Evolutionary conservation across 2,797 vertebrate genomes (phyloP), one percentile per base, ranked within the genome.

Genomic region (Lacerta agilis): DNA sequence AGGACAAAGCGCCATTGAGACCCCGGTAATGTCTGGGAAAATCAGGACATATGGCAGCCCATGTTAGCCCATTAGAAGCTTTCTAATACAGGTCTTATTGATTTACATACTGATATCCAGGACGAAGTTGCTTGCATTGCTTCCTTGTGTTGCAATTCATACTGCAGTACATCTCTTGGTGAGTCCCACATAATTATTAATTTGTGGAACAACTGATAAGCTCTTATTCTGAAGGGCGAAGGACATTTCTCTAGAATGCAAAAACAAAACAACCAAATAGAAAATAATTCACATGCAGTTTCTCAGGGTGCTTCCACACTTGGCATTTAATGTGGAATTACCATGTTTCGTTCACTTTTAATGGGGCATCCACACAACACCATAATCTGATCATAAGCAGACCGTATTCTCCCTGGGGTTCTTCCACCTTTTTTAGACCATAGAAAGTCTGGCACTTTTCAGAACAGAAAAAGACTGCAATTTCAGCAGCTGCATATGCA

Each of bases 91-190:
- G 4, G 6, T 33, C 20, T 73, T 29, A 73, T 84, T 73, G 67
- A 90, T 82, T 45, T 85, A 93, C 95, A 94, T 85, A 96, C 96
- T 73, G 67, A 18, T 0, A 33, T 92, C 95, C 96, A 96, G 0
- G 0, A 38, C 81, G 80, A 10, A 6, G 91, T 10, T 73, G 84
- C 36, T 86, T 66, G 15, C 36, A 55, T 20, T 58, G 36, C 89
- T 33, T 95, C 95, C 91, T 87, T 94, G 85, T 95, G 96, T 79
- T 93, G 94, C 87, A 96, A 36, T 86, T 94, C 90, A 45, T 93
- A 75, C 0, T 3, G 2, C 29, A 61, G 76, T 72, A 82, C 27
- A 82, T 33, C 82, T 72, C 49, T 33, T 38, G 90, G 76, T 3
- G 67, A 33, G 29, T 94, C 88, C 94, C 95, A 95, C 20, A 86